Percentiles rank a stretch among this genome's conserved stretches.
Evolutionary conservation across 2,888 invertebrate genomes (phyloP).

Genomic region (Drosophila percnosoma): DNA sequence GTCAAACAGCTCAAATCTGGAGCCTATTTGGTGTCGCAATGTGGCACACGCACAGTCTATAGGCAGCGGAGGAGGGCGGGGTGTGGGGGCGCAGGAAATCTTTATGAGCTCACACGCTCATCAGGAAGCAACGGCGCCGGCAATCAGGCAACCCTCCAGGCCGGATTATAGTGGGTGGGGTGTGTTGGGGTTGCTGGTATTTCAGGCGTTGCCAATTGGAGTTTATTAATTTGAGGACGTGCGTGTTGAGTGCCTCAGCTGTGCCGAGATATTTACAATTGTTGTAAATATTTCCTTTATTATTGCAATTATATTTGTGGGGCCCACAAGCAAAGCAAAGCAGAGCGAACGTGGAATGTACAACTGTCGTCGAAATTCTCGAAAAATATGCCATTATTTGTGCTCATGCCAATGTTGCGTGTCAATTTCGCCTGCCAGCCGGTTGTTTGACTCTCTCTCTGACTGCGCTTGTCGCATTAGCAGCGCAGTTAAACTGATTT

Average conservation of each 20-base stretch:
- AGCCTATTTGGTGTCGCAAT: constrained; percentile 1
- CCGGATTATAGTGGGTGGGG: not conserved
- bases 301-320: constrained; percentile 80
- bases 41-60: constrained; percentile 37
- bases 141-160: constrained; percentile 57
- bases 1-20: constrained; percentile 2
- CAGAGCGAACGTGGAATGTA: constrained; percentile 30
- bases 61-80: not conserved
- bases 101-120: constrained; percentile 77
- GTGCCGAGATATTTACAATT: constrained; percentile 78
- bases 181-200: not conserved
- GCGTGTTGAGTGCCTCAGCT: constrained; percentile 65
- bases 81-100: constrained; percentile 64
- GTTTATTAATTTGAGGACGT: constrained; percentile 78
- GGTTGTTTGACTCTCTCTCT: constrained; percentile 37
- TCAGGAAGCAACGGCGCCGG: constrained; percentile 72
- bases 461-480: constrained; percentile 56
- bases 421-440: constrained; percentile 28
- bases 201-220: constrained; percentile 67
- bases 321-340: constrained; percentile 2
- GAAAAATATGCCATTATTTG: constrained; percentile 23
- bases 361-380: constrained; percentile 18
- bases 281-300: constrained; percentile 81
- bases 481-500: constrained; percentile 65
- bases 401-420: constrained; percentile 64